Conservation (phyloP, 53 echinoderm and acorn worm species). For the Echinometra lucunter region DNA sequence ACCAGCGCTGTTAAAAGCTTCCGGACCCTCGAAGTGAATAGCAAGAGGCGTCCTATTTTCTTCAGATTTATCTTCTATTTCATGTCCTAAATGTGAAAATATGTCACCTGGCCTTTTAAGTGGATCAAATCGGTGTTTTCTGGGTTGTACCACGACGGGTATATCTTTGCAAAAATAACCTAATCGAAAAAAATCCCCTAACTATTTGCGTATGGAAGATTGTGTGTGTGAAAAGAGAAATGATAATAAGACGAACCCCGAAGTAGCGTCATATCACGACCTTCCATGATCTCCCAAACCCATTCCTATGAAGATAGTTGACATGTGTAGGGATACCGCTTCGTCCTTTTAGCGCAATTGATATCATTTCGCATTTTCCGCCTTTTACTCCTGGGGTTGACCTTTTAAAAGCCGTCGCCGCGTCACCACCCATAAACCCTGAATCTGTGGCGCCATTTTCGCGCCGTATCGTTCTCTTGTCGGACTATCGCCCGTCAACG, state of each 20-base stretch:
- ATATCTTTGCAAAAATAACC: neutral
- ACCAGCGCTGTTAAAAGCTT: neutral
- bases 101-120: neutral
- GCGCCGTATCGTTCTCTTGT: neutral
- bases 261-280: neutral
- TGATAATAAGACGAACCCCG: neutral
- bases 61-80: neutral
- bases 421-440: slow-evolving; percentile 2
- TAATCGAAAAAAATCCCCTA: neutral
- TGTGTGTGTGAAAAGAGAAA: neutral
- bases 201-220: neutral
- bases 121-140: neutral
- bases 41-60: neutral
- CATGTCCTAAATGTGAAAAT: neutral
- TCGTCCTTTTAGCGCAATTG: neutral
- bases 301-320: neutral
- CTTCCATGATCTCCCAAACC: neutral
- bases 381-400: slow-evolving; percentile 8
- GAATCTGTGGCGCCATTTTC: slow-evolving; percentile 10
- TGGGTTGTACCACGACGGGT: neutral
- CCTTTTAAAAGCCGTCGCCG: slow-evolving; percentile 17
- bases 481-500: neutral
- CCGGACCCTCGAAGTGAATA: neutral
- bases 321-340: neutral
- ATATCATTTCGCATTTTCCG: slow-evolving; percentile 3